A percentile compares a stretch with the other conserved stretches of the same genome.
Conservation (phyloP, 1,140 invertebrate genomes). For the Zophobas morio region DNA sequence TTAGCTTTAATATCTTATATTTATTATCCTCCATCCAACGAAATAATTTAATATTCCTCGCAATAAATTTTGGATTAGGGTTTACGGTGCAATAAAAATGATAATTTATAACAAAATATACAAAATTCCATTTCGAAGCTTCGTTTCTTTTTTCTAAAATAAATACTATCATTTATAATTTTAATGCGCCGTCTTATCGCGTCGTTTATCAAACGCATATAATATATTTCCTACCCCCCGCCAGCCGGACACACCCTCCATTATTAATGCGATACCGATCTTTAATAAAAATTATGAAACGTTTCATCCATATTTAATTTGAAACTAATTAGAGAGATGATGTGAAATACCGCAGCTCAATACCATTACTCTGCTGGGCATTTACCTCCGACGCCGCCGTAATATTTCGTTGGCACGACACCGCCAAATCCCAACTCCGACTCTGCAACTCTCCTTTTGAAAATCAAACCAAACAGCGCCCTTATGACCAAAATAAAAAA, state of each 20-base stretch:
- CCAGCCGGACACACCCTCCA: conserved; percentile 46
- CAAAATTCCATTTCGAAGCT: conserved; percentile 60
- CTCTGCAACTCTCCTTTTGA: too few species aligned
- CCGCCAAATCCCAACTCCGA: not conserved
- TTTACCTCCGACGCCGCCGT: not conserved
- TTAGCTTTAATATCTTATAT: conserved; percentile 65
- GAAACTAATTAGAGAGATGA: conserved; percentile 57
- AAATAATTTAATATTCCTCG: conserved; percentile 67
- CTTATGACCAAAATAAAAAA: too few species aligned
- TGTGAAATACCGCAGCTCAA: conserved; percentile 45
- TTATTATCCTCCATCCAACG: conserved; percentile 64
- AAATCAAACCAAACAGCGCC: too few species aligned
- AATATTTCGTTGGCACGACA: conserved; percentile 6
- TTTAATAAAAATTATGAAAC: conserved; percentile 63
- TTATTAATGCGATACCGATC: conserved; percentile 63
- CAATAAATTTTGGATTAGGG: conserved; percentile 67
- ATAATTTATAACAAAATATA: conserved; percentile 68
- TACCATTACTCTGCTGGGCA: conserved; percentile 48
- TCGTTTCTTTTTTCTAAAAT: conserved; percentile 50
- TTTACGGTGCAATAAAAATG: conserved; percentile 66
- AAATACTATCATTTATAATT: conserved; percentile 48
- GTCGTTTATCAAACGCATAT: conserved; percentile 54
- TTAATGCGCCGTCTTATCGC: conserved; percentile 51
- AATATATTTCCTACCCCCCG: conserved; percentile 46
- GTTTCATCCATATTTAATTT: conserved; percentile 60